Evolutionary conservation across 2,888 invertebrate genomes (phyloP), one percentile per base, ranked within the genome.

Genomic region (Brachycybe producta): DNA sequence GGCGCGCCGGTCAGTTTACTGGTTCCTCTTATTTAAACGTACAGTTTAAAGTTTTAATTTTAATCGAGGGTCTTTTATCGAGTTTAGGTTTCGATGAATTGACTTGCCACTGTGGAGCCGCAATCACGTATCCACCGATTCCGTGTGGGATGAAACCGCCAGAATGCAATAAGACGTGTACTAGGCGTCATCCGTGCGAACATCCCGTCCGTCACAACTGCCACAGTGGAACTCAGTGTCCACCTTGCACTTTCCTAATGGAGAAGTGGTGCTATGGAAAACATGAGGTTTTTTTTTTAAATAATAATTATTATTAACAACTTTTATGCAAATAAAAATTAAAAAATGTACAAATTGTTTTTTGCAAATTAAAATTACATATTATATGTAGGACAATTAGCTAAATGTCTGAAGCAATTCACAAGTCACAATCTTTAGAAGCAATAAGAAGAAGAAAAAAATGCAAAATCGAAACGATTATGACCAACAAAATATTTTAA

Each of bases 81-180:
- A n/a, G n/a, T n/a, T n/a, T 23, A 72, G 73, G 73, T 62, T 92
- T 92, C 70, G 84, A 87, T 47, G 95, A 97, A 69, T 70, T 95
- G 45, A 77, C 77, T 19, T 97, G 97, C 66, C 83, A 83, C 64
- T 97, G 97, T 67, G 94, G 95, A 5, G 74, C 77, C 0, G 78
- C 82, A 57, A 84, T 91, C 27, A 68, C 85, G 48, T 81, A 82
- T 65, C 95, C 97, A 1, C 97, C 97, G 0, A 79, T 97, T 44
- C 79, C 86, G 0, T 97, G 97, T 67, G 95, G 95, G 17, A 83
- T 88, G 0, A 78, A 79, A 53, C 80, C 82, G 3, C 95, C 95
- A 0, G 68, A 74, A 2, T 97, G 97, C 70, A 69, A 70, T 39
- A 74, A 77, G 17, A 79, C 80, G 0, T 97, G 95, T 67, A 73